These are phyloP conservation scores for Bombus waltoni DNA, from an alignment of 1,140 invertebrate genomes.

Conservation along the genomic window DNA sequence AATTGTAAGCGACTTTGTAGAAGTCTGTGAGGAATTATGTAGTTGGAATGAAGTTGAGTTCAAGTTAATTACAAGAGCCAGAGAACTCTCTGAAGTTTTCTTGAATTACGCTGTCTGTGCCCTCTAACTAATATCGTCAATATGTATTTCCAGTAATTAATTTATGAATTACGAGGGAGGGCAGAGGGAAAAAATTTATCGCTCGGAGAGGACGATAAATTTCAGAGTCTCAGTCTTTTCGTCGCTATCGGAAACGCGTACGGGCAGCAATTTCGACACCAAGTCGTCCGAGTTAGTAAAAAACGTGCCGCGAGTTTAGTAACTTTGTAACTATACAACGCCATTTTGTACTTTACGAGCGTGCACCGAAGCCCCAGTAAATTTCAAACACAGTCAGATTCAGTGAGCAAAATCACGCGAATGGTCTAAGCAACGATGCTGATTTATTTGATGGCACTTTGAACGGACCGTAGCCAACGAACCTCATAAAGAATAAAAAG, in stretches of 20 bases:
- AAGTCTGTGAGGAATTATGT: not conserved
- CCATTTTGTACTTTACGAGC: not conserved
- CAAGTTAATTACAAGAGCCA: not conserved
- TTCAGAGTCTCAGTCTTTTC: too few relatives aligned
- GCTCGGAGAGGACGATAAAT: too few relatives aligned
- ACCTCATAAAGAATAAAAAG: not conserved
- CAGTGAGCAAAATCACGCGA: conserved; percentile 9
- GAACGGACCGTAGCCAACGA: not conserved
- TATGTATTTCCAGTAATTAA: not conserved
- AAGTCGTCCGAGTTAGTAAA: not conserved
- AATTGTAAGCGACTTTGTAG: not conserved
- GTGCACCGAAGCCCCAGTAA: not conserved
- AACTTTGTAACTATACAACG: not conserved
- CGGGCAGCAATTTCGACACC: not conserved
- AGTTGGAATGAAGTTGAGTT: not conserved
- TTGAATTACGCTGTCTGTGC: not conserved
- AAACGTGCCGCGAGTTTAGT: not conserved
- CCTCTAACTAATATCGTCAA: not conserved
- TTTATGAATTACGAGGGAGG: not conserved
- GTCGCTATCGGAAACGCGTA: not conserved
- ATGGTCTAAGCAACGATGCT: not conserved
- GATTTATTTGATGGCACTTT: not conserved
- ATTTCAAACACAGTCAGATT: not conserved
- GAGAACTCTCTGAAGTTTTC: not conserved
- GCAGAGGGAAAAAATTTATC: not conserved